A percentile compares a stretch with the other conserved stretches of the same genome.
phyloP scores from a whole-genome alignment of 2,113 vertebrate species.

The Macquaria ambigua region DNA sequence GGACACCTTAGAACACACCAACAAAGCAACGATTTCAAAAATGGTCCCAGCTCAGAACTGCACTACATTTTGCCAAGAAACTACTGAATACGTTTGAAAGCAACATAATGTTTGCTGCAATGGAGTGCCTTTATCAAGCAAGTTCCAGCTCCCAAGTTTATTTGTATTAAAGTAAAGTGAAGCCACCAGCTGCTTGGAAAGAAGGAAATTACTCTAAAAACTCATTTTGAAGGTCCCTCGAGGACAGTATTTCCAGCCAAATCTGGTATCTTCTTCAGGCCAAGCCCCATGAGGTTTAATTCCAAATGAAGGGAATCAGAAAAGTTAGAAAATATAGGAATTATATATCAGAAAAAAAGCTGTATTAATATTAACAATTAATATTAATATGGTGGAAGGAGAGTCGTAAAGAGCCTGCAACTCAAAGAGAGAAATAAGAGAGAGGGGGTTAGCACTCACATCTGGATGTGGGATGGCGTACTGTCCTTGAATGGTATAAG shows the following conservation, averaged over 20 bases:
- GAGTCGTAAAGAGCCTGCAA: slow-evolving; percentile 33
- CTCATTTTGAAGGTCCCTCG: too few relatives aligned
- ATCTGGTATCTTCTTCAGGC: slow-evolving; percentile 45
- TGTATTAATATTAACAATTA: slow-evolving; percentile 94
- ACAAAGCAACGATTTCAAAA: background rate
- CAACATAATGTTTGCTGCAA: background rate
- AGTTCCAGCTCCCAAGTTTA: background rate
- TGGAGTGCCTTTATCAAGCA: background rate
- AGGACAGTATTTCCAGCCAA: background rate
- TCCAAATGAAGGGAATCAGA: slow-evolving; percentile 62
- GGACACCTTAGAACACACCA: background rate
- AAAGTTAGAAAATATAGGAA: slow-evolving; percentile 67
- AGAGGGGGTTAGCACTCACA: slow-evolving; percentile 88
- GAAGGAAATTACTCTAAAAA: background rate
- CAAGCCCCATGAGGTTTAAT: slow-evolving; percentile 67
- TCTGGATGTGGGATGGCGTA: slow-evolving; percentile 97
- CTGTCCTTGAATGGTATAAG: slow-evolving; percentile 98
- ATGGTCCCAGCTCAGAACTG: background rate
- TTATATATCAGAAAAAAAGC: slow-evolving; percentile 65
- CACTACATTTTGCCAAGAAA: background rate
- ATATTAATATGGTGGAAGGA: slow-evolving; percentile 91
- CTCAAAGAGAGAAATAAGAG: slow-evolving; percentile 30
- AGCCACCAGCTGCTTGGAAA: background rate
- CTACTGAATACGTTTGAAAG: background rate
- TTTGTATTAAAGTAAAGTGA: background rate